A percentile compares a stretch with the other conserved stretches of the same genome.
phyloP scores from a whole-genome alignment of 2,888 invertebrate genomes.

The Pachliopta kotzebuea region DNA sequence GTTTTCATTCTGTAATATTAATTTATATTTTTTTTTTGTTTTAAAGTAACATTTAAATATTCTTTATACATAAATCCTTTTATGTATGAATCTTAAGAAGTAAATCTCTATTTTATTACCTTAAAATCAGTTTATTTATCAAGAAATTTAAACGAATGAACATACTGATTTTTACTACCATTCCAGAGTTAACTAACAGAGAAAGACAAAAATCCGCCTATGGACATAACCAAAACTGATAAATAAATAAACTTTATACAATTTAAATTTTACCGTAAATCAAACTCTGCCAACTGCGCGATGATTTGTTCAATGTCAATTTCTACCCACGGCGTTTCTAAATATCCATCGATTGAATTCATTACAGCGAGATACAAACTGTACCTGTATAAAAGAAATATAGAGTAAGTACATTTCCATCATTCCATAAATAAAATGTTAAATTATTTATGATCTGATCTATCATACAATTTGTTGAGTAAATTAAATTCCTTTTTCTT shows the following conservation, averaged over 20 bases:
- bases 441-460: background rate
- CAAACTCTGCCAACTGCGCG: conserved; percentile 89
- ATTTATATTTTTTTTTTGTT: too few relatives aligned
- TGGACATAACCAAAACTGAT: too few relatives aligned
- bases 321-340: conserved; percentile 90
- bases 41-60: too few relatives aligned
- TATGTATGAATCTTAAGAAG: too few relatives aligned
- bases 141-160: too few relatives aligned
- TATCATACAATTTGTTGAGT: conserved; percentile 87
- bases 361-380: conserved; percentile 89
- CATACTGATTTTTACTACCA: too few relatives aligned
- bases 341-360: conserved; percentile 92
- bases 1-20: too few relatives aligned
- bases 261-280: conserved; percentile 80
- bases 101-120: too few relatives aligned
- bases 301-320: conserved; percentile 92
- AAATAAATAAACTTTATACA: background rate
- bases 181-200: too few relatives aligned
- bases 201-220: too few relatives aligned
- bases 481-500: conserved; percentile 92
- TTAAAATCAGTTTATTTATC: too few relatives aligned
- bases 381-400: conserved; percentile 52
- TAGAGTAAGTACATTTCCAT: background rate
- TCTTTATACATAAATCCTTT: too few relatives aligned
- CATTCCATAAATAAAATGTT: background rate